These are phyloP conservation scores for Rhabditoides inermis DNA, from an alignment of 2,888 invertebrate genomes.

Conservation along the genomic window DNA sequence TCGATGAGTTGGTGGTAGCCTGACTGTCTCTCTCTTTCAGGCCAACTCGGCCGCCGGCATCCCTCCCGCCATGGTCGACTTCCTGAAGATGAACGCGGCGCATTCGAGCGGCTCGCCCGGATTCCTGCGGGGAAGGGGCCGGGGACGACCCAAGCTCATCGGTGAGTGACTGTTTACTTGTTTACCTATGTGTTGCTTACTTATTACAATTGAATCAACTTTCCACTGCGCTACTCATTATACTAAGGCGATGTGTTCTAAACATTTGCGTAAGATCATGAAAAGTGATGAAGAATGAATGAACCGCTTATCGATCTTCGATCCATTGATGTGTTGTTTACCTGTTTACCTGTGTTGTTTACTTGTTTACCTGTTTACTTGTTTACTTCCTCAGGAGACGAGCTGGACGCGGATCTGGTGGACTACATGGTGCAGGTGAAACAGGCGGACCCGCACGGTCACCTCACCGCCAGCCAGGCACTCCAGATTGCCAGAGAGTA, in stretches of 20 bases:
- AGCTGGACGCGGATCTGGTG: slow-evolving; percentile 48
- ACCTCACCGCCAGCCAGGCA: slow-evolving; percentile 49
- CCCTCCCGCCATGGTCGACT: neutral
- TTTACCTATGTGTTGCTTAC: no score
- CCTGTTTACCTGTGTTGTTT: no score
- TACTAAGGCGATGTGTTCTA: no score
- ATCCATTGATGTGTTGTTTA: no score
- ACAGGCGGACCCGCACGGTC: slow-evolving; percentile 28
- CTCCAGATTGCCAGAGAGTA: slow-evolving; percentile 53
- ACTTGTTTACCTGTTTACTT: no score
- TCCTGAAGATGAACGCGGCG: slow-evolving; percentile 12
- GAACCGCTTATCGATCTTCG: no score
- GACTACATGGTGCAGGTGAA: slow-evolving; percentile 47
- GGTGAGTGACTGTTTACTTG: no score
- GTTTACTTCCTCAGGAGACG: slow-evolving; percentile 46
- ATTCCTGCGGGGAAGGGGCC: slow-evolving; percentile 43
- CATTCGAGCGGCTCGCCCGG: slow-evolving; percentile 27
- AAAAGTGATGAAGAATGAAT: no score
- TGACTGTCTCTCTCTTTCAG: slow-evolving; percentile 10
- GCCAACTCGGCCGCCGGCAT: slow-evolving; percentile 11
- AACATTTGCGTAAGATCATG: no score
- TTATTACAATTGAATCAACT: no score
- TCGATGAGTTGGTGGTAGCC: neutral
- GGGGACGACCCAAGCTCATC: slow-evolving; percentile 50
- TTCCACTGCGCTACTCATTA: no score